Percentiles rank a stretch among this genome's conserved stretches.
Conservation (phyloP, 2,888 invertebrate species). For the Hylaea fasciaria region DNA sequence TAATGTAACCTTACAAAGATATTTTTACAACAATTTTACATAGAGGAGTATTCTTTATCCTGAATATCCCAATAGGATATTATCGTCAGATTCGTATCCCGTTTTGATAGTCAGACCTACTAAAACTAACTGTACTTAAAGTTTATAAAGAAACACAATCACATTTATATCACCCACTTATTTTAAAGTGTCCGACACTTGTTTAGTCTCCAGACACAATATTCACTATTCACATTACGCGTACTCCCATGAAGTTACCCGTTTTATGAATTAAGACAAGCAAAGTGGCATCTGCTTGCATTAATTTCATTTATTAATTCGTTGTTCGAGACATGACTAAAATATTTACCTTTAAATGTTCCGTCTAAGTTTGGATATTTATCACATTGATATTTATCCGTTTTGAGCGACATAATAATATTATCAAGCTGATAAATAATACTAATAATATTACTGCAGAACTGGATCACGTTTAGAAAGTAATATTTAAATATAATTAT, state of each 20-base stretch:
- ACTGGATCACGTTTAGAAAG: constrained; percentile 11
- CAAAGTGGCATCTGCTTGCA: constrained; percentile 64
- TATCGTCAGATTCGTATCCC: constrained; percentile 37
- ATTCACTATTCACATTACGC: constrained; percentile 65
- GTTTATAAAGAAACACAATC: constrained; percentile 80
- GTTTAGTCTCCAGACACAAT: constrained; percentile 72
- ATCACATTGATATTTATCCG: constrained; percentile 5
- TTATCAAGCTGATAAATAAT: constrained; percentile 2
- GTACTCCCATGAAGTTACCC: constrained; percentile 61
- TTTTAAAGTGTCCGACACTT: constrained; percentile 48
- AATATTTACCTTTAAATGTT: constrained; percentile 1
- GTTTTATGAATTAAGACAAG: constrained; percentile 62
- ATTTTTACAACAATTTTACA: constrained; percentile 74
- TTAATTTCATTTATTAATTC: constrained; percentile 53
- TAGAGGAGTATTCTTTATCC: constrained; percentile 66
- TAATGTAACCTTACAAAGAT: constrained; percentile 57
- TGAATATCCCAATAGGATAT: constrained; percentile 37
- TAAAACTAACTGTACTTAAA: constrained; percentile 74
- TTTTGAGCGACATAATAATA: constrained; percentile 1
- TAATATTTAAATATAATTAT: constrained; percentile 9
- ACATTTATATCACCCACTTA: constrained; percentile 83
- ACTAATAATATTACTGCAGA: constrained; percentile 5
- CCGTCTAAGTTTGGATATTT: background rate
- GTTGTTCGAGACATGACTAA: constrained; percentile 17
- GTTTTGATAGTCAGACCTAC: constrained; percentile 59